phyloP scores from a whole-genome alignment of 2,113 vertebrate species.

The Grammomys surdaster region DNA sequence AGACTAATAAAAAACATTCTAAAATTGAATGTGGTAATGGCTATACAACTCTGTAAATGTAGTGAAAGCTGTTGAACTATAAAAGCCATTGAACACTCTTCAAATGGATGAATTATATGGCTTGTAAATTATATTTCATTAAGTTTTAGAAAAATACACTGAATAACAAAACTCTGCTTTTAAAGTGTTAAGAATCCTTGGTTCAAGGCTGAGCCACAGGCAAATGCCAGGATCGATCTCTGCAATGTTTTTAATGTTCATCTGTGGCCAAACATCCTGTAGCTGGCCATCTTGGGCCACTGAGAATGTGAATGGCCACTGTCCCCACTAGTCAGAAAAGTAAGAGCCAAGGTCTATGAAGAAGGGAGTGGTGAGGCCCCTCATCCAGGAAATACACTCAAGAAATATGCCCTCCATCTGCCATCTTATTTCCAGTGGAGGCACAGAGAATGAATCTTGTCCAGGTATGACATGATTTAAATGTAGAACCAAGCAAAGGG shows the following conservation, averaged over 20 bases:
- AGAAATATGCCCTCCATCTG: accelerated
- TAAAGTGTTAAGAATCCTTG: conserved; percentile 1
- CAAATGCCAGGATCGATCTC: background rate
- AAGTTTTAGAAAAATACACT: background rate
- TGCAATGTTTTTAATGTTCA: background rate
- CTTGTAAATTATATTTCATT: conserved; percentile 41
- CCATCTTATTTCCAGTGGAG: background rate
- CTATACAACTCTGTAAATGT: conserved; percentile 19
- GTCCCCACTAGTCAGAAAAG: background rate
- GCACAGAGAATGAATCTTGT: background rate
- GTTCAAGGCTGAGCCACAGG: background rate
- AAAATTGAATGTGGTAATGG: background rate
- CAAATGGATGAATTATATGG: conserved; percentile 22
- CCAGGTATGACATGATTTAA: too few relatives aligned
- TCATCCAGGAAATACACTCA: background rate
- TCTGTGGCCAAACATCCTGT: too few relatives aligned
- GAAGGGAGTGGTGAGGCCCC: background rate
- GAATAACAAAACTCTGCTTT: background rate
- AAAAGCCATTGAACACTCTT: conserved; percentile 44
- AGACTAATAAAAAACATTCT: conserved; percentile 51
- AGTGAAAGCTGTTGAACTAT: conserved; percentile 25
- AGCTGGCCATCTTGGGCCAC: too few relatives aligned
- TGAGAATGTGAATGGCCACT: background rate
- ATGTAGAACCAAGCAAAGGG: background rate
- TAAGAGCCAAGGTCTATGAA: background rate